A percentile compares a stretch with the other conserved stretches of the same genome.
phyloP scores from a whole-genome alignment of 2,797 vertebrate genomes.

The Ceryle rudis region DNA sequence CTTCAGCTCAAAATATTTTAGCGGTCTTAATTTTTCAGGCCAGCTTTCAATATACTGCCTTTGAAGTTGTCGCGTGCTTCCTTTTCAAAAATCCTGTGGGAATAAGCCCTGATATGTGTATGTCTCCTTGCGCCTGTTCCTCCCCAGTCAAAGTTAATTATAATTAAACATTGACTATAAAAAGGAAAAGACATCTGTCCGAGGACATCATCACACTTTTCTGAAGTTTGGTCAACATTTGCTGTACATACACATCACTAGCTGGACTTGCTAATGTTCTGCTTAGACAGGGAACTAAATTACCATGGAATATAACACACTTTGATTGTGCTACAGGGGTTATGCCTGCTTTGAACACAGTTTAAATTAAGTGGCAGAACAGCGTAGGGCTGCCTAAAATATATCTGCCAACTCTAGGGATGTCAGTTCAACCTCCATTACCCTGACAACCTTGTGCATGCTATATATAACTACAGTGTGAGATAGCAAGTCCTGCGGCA shows the following conservation, averaged over 20 bases:
- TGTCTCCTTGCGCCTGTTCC: not conserved
- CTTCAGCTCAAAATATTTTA: not conserved
- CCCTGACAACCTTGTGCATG: not conserved
- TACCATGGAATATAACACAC: not conserved
- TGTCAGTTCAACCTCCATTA: not conserved
- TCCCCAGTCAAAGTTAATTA: not conserved
- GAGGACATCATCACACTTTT: not conserved
- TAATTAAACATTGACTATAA: not conserved
- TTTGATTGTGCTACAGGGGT: slow-evolving; percentile 11
- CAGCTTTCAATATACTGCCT: not conserved
- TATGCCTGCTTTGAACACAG: slow-evolving; percentile 10
- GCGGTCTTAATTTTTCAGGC: not conserved
- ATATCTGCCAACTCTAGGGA: slow-evolving; percentile 4
- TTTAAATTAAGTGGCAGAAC: slow-evolving; percentile 43
- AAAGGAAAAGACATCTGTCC: not conserved
- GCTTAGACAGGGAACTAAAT: not conserved
- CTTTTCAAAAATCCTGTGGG: not conserved
- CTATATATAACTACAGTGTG: slow-evolving; percentile 26
- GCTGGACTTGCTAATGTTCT: not conserved
- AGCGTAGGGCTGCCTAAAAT: slow-evolving; percentile 21
- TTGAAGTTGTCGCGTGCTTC: not conserved
- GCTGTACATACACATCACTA: not conserved
- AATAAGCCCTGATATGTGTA: not conserved
- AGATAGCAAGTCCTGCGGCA: not conserved
- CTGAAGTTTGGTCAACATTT: not conserved